Base-by-base conservation (phyloP, 1,140 invertebrate species). In the Mycetomoellerius zeteki region DNA sequence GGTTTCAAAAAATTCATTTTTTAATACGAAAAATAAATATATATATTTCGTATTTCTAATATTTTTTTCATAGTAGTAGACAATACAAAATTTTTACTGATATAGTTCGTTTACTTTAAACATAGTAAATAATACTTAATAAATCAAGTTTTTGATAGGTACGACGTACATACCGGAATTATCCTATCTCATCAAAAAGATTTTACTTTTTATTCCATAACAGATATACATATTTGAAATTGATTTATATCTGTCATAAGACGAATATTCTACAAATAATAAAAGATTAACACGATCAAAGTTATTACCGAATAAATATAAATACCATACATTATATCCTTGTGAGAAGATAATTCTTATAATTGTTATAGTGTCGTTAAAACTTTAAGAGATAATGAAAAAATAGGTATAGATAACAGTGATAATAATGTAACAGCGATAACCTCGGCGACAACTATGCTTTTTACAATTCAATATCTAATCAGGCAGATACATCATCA, bases 351-450 rank as follows among this genome's bases (percentile, higher is more conserved):
- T 60, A 62, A 54, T 80, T 2, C 8, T 12, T 24, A 10, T 71
- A 81, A 81, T 21, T 71, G 10, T 81, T 81, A 37, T 37, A 58
- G 33, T 56, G 19, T 54, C 47, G 12, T 69, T 80, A 80, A 2
- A 1, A 56, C 16, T 56, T 80, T 54, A 80, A 69, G 62, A 80
- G 10, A 43, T 43, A 43, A 43, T 43, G n/a, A 14, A 27, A 78
- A 54, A 43, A 56, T 30, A 80, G 14, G 24, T 3, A 2, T 69
- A 19, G n/a, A 69, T 69, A 81, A 71, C 56, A 67, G 8, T 27
- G 27, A 37, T 8, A 64, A 69, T 33, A 50, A 4, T 33, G 6
- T 24, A 21, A 67, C 33, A 80, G 4, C 8, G 1, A 37, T 5
- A 16, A 37, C 33, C 7, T 37, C 33, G 33, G 33, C 30, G 33